These are phyloP conservation scores for Oppia nitens DNA, from an alignment of 1,140 invertebrate species.

Conservation along the genomic window DNA sequence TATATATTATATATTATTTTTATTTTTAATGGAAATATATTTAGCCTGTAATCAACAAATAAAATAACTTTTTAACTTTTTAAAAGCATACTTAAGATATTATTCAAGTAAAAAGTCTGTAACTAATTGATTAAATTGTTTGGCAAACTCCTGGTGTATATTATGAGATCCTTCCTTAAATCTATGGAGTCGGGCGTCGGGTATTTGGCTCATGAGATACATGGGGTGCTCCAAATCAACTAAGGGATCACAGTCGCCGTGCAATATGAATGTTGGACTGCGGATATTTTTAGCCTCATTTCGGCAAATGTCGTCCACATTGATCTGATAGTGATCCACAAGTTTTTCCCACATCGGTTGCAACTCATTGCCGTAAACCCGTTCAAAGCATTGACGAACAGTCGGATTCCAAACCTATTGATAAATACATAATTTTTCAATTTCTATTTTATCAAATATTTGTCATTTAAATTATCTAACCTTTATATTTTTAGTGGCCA, in stretches of 20 bases:
- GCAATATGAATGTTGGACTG: constrained; percentile 5
- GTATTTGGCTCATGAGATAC: constrained; percentile 47
- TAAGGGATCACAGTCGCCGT: constrained; percentile 42
- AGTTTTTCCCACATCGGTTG: not conserved
- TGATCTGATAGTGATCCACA: not conserved
- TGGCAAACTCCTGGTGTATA: constrained; percentile 53
- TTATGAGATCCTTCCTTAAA: constrained; percentile 71
- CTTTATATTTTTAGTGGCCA: not conserved
- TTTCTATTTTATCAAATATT: too few relatives aligned
- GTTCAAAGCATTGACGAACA: not conserved
- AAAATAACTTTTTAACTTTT: too few relatives aligned
- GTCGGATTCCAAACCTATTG: not conserved
- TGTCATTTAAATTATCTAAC: too few relatives aligned
- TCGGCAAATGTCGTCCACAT: not conserved
- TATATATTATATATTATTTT: too few relatives aligned
- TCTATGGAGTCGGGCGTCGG: constrained; percentile 43
- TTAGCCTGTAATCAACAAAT: too few relatives aligned
- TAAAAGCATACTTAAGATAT: too few relatives aligned
- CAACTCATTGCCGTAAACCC: not conserved
- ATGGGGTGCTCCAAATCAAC: constrained; percentile 50
- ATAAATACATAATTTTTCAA: too few relatives aligned
- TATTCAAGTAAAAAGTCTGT: not conserved
- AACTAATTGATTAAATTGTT: constrained; percentile 52
- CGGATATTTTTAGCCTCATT: not conserved
- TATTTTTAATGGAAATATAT: too few relatives aligned